A percentile compares a stretch with the other conserved stretches of the same genome.
These are phyloP conservation scores for Arenicola marina DNA, from an alignment of 2,888 invertebrate species.

Conservation along the genomic window DNA sequence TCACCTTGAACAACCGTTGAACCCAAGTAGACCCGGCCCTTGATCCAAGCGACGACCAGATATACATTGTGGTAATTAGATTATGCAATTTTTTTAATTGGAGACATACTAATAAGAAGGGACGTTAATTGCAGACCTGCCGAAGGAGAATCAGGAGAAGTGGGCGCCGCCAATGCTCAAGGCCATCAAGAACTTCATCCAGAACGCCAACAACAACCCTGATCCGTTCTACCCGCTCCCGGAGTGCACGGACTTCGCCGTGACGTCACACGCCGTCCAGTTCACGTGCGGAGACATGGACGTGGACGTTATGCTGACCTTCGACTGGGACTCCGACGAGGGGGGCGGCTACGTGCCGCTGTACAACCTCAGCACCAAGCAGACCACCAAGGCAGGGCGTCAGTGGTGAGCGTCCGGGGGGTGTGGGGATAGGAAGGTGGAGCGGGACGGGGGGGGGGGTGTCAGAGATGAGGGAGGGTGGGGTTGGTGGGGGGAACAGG, in stretches of 20 bases:
- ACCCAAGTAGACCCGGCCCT: too few relatives aligned
- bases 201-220: conserved; percentile 20
- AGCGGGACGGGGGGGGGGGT: too few relatives aligned
- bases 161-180: conserved; percentile 34
- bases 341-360: conserved; percentile 18
- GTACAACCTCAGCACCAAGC: conserved; percentile 22
- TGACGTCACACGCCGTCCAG: conserved; percentile 23
- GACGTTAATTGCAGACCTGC: conserved; percentile 27
- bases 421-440: too few relatives aligned
- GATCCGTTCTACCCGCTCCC: conserved; percentile 30
- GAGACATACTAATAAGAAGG: not conserved
- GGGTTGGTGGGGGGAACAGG: too few relatives aligned
- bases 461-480: too few relatives aligned
- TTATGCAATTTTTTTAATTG: too few relatives aligned
- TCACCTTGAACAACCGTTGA: too few relatives aligned
- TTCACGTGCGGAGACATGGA: conserved; percentile 32
- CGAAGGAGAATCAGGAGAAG: conserved; percentile 18
- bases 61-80: too few relatives aligned
- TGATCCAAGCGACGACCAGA: too few relatives aligned
- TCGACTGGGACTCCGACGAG: conserved; percentile 31
- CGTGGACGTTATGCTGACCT: conserved; percentile 29
- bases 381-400: conserved; percentile 13
- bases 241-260: conserved; percentile 17
- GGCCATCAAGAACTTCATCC: conserved; percentile 23
- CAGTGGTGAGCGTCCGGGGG: conserved; percentile 25